Base-by-base conservation (phyloP, 1,140 invertebrate species). In the Lordiphosa collinella region DNA sequence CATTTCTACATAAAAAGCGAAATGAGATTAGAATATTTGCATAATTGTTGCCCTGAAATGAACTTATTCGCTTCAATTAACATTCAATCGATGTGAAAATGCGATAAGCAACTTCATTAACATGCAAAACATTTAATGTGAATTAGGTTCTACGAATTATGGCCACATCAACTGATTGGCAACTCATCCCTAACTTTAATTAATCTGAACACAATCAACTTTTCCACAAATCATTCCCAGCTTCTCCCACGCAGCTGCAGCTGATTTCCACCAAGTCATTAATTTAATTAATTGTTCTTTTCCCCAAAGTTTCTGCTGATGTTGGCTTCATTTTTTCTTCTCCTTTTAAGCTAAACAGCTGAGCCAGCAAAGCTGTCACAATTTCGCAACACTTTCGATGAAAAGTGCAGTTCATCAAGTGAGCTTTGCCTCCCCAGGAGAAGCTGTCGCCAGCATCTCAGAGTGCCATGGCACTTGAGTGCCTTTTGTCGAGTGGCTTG, bases 241-340 rank as follows among this genome's bases (percentile, higher is more conserved):
- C 32, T 40, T 25, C 12, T 14, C 44, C 37, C 49, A 29, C 0
- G 14, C 47, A 18, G 29, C 47, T 31, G n/a, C 13, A 10, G 12
- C 10, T 51, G 43, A 63, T 63, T 82, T 82, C 54, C 36, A 78
- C 43, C 78, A 51, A 82, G 76, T 82, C 76, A 82, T 82, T 82
- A 78, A 49, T 40, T 71, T 78, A 82, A 82, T 82, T 82, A 82
- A 82, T 82, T 72, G 63, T 78, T 72, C 63, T 48, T 41, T 47
- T 31, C 54, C 52, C 52, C 49, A 58, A 67, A 47, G 14, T 13
- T n/a, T 25, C 35, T 13, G 12, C 37, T 31, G 13, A 52, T 69
- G 63, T 68, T 36, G 74, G 68, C 57, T 78, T 80, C 49, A 80
- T 80, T 75, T 70, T 75, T 61, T 54, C 29, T 47, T 16, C 13